A percentile compares a stretch with the other conserved stretches of the same genome.
These are phyloP conservation scores for Brenthis hecate DNA, from an alignment of 2,888 invertebrate genomes.

Conservation along the genomic window DNA sequence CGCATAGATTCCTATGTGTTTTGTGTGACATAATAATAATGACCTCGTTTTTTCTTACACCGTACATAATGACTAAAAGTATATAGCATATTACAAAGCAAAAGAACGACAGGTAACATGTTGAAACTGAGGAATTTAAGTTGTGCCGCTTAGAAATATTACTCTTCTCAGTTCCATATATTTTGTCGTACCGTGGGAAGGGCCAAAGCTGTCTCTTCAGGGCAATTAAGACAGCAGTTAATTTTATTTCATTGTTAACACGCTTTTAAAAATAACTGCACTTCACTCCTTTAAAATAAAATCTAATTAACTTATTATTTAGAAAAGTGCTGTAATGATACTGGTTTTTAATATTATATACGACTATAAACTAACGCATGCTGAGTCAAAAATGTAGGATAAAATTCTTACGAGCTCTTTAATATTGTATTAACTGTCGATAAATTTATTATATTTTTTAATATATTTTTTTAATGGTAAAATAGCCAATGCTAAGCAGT, in stretches of 20 bases:
- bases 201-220: slow-evolving; percentile 46
- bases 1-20: no score
- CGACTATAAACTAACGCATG: no score
- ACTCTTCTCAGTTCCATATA: slow-evolving; percentile 37
- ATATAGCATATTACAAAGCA: slow-evolving; percentile 9
- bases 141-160: slow-evolving; percentile 20
- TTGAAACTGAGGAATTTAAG: slow-evolving; percentile 15
- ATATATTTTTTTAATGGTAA: no score
- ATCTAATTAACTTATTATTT: slow-evolving; percentile 45
- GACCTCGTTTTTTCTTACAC: no score
- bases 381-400: no score
- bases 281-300: slow-evolving; percentile 31
- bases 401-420: no score
- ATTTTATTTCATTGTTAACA: slow-evolving; percentile 62
- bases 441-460: no score
- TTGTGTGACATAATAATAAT: no score
- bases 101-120: slow-evolving; percentile 9
- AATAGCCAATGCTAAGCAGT: no score
- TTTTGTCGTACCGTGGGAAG: slow-evolving; percentile 57
- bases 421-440: no score
- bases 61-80: background rate
- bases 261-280: slow-evolving; percentile 40
- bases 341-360: no score
- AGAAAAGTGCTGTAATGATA: slow-evolving; percentile 38
- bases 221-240: slow-evolving; percentile 60